phyloP scores from a whole-genome alignment of 2,113 vertebrate genomes.

The Ammodytes dubius region DNA sequence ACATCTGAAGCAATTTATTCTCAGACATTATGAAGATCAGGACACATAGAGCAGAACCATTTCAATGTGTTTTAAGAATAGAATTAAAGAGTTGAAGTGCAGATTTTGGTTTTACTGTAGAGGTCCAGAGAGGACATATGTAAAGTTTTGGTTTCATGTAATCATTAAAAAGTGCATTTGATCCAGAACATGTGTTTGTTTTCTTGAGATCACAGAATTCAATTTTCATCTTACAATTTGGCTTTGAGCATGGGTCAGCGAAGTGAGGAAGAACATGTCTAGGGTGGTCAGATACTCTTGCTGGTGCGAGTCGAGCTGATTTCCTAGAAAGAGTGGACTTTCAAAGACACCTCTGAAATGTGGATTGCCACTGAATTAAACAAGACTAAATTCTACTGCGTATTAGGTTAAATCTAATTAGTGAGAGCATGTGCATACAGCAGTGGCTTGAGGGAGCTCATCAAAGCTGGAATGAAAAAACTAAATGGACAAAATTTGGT shows the following conservation, averaged over 20 bases:
- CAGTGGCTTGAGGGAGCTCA: constrained; percentile 12
- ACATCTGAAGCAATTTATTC: background rate
- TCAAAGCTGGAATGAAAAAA: constrained; percentile 14
- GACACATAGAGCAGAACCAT: constrained; percentile 4
- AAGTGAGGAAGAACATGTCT: too few relatives aligned
- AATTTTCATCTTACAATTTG: too few relatives aligned
- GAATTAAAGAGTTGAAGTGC: background rate
- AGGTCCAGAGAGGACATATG: background rate
- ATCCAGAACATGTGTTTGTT: background rate
- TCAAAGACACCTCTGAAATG: background rate
- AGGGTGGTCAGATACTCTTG: too few relatives aligned
- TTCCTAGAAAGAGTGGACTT: background rate
- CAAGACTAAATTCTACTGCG: constrained; percentile 3
- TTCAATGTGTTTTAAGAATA: background rate
- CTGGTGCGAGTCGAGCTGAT: background rate
- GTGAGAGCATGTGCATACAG: background rate
- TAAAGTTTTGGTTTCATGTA: background rate
- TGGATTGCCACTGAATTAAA: constrained; percentile 11
- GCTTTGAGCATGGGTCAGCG: too few relatives aligned
- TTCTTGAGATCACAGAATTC: background rate
- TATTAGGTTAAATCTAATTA: constrained; percentile 9
- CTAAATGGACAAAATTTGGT: background rate
- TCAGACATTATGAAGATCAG: background rate
- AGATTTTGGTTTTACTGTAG: background rate
- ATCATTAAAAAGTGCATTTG: background rate